These are phyloP conservation scores for Molorchus minor DNA, from an alignment of 2,888 invertebrate genomes.

Conservation along the genomic window DNA sequence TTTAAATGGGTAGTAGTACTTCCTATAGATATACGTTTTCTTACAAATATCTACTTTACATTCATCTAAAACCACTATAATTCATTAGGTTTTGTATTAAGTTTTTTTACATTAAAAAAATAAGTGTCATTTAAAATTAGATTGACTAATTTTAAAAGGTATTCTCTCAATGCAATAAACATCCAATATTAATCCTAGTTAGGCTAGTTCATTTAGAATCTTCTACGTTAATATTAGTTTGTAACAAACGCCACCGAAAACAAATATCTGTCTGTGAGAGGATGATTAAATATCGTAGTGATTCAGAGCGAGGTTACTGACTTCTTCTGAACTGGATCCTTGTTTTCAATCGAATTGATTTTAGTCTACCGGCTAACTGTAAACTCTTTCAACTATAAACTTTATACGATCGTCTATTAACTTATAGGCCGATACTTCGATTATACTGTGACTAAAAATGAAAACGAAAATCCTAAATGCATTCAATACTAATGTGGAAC, in stretches of 20 bases:
- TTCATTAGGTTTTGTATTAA: constrained; percentile 24
- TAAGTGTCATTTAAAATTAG: constrained; percentile 15
- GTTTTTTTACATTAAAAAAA: constrained; percentile 15
- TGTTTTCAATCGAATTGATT: constrained; percentile 40
- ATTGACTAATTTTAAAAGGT: constrained; percentile 25
- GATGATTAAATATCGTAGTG: constrained; percentile 38
- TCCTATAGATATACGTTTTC: constrained; percentile 19
- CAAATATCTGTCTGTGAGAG: constrained; percentile 10
- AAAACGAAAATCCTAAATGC: constrained; percentile 22
- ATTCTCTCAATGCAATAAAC: constrained; percentile 35
- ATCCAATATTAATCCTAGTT: constrained; percentile 11
- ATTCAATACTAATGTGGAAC: constrained; percentile 46
- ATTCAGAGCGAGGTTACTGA: constrained; percentile 43
- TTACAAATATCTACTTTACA: constrained; percentile 6
- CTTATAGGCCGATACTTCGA: constrained; percentile 39
- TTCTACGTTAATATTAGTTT: constrained; percentile 24
- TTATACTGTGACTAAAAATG: constrained; percentile 24
- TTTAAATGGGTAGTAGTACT: background rate
- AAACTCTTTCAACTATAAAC: constrained; percentile 48
- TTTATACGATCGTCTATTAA: constrained; percentile 26
- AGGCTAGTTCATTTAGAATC: constrained; percentile 27
- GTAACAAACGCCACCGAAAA: constrained; percentile 14
- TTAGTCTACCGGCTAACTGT: constrained; percentile 26
- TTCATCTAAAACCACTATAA: constrained; percentile 10
- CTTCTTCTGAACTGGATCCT: constrained; percentile 42